phyloP scores from a whole-genome alignment of 2,113 vertebrate species.

The Sorex araneus region DNA sequence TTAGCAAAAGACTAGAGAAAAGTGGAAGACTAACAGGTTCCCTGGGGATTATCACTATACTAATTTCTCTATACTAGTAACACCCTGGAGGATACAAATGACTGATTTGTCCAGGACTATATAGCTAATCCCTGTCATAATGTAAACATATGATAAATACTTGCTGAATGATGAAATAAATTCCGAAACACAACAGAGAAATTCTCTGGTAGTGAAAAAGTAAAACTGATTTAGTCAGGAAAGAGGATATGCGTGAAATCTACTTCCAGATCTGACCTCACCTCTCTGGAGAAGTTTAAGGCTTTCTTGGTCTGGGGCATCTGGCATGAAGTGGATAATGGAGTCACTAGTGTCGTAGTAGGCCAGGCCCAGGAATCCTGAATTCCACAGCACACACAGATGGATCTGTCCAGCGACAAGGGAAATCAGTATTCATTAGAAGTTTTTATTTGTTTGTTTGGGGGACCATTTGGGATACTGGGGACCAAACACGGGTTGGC shows the following conservation, averaged over 20 bases:
- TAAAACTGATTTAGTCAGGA: neutral
- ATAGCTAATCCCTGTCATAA: neutral
- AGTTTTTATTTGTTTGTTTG: too few species aligned
- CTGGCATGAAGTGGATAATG: slow-evolving; percentile 94
- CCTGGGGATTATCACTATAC: neutral
- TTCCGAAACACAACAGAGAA: neutral
- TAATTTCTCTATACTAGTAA: neutral
- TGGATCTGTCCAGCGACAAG: slow-evolving; percentile 87
- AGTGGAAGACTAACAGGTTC: neutral
- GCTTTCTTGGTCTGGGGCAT: slow-evolving; percentile 91
- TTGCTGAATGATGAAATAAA: slow-evolving; percentile 37
- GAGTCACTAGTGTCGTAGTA: slow-evolving; percentile 95
- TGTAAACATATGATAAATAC: neutral
- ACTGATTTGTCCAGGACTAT: neutral
- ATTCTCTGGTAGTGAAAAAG: neutral
- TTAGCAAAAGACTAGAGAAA: too few species aligned
- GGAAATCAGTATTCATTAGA: neutral
- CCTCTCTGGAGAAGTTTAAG: slow-evolving; percentile 93
- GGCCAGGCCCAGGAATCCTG: slow-evolving; percentile 92
- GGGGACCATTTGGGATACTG: too few species aligned
- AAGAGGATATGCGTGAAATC: neutral
- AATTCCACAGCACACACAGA: slow-evolving; percentile 92
- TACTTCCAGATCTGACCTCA: slow-evolving; percentile 68
- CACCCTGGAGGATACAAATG: neutral
- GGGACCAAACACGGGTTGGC: too few species aligned